Percentiles rank a stretch among this genome's conserved stretches.
Evolutionary conservation across 2,888 invertebrate species (phyloP).

Genomic region (Apamea crenata): DNA sequence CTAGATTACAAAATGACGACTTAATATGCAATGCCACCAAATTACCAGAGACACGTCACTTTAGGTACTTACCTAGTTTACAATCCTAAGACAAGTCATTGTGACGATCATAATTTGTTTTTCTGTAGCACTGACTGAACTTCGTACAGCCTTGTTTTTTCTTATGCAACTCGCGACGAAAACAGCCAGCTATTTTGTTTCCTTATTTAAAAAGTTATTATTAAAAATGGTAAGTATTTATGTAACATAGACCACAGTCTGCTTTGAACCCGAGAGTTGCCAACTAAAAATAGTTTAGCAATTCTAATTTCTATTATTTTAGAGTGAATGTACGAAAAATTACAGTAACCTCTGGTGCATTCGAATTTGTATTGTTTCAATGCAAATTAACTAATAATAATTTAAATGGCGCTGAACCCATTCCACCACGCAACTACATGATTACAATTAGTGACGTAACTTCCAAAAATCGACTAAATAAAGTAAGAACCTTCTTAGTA

Average conservation of each 20-base stretch:
- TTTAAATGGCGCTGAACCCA: conserved; percentile 22
- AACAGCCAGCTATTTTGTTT: conserved; percentile 14
- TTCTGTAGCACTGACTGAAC: conserved; percentile 14
- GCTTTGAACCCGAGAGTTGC: background rate
- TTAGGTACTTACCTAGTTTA: background rate
- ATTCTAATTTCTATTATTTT: conserved; percentile 32
- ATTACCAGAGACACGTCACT: conserved; percentile 9
- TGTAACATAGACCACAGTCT: background rate
- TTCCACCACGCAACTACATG: conserved; percentile 10
- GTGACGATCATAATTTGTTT: conserved; percentile 26
- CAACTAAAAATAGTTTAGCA: background rate
- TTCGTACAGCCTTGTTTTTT: conserved; percentile 32
- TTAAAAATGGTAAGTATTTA: background rate
- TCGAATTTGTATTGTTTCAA: conserved; percentile 33
- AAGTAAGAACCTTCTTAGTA: background rate
- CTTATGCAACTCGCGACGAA: background rate
- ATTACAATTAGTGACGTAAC: background rate
- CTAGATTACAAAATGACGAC: conserved; percentile 6
- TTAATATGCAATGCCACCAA: conserved; percentile 11
- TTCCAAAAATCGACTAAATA: background rate
- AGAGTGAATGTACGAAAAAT: conserved; percentile 25
- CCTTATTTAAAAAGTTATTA: background rate
- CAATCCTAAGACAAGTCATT: conserved; percentile 16
- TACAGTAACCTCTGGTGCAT: conserved; percentile 15
- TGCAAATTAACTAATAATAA: conserved; percentile 28